A percentile compares a stretch with the other conserved stretches of the same genome.
Evolutionary conservation across 2,113 vertebrate genomes (phyloP).

Genomic region (Psilopsiagon aymara): DNA sequence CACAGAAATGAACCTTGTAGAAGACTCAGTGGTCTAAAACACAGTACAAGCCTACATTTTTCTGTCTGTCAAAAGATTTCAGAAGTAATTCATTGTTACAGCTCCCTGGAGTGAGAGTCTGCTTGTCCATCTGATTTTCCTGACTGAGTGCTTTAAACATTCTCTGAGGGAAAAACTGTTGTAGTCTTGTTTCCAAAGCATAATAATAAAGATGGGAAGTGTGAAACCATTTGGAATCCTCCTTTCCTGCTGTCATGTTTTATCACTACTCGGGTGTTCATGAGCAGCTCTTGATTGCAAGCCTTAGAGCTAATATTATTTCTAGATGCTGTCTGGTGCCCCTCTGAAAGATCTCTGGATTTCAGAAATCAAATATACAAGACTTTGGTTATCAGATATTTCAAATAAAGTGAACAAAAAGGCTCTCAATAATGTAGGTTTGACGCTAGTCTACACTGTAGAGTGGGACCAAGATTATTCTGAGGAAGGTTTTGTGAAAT

Average conservation of each 20-base stretch:
- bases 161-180: slow-evolving; percentile 54
- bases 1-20: background rate
- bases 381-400: background rate
- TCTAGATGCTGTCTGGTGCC: background rate
- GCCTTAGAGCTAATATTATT: slow-evolving; percentile 22
- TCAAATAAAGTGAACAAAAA: background rate
- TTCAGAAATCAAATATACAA: background rate
- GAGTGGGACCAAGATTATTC: background rate
- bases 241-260: slow-evolving; percentile 62
- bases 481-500: background rate
- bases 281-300: slow-evolving; percentile 23
- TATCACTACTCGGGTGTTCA: slow-evolving; percentile 28
- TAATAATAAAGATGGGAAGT: slow-evolving; percentile 38
- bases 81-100: slow-evolving; percentile 63
- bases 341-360: background rate
- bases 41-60: slow-evolving; percentile 63
- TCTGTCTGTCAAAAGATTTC: slow-evolving; percentile 74
- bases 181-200: slow-evolving; percentile 15
- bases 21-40: slow-evolving; percentile 57
- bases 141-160: slow-evolving; percentile 55
- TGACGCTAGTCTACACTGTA: background rate
- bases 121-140: slow-evolving; percentile 71
- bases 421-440: background rate
- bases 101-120: slow-evolving; percentile 66
- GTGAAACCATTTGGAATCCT: slow-evolving; percentile 57